phyloP scores from a whole-genome alignment of 2,888 invertebrate genomes.

The Dryobotodes eremita region DNA sequence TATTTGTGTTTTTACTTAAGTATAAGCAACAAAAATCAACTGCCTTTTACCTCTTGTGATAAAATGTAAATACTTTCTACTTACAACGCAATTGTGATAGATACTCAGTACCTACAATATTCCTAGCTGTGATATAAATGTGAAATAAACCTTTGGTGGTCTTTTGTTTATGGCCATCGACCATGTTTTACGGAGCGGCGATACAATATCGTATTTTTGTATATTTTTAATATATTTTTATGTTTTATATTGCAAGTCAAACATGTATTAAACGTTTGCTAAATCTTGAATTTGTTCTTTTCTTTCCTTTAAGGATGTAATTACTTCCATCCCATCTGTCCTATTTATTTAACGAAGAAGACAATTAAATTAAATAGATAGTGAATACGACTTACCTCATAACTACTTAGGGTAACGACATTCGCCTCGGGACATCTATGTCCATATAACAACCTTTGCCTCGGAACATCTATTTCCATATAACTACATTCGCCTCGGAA shows the following conservation, averaged over 20 bases:
- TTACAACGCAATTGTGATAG: conserved; percentile 44
- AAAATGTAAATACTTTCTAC: conserved; percentile 32
- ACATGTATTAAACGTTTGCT: conserved; percentile 72
- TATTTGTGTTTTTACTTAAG: conserved; percentile 3
- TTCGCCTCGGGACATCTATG: neutral
- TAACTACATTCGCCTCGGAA: neutral
- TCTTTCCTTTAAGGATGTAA: neutral
- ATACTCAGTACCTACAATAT: conserved; percentile 72
- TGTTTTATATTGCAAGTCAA: conserved; percentile 48
- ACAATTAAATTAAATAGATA: neutral
- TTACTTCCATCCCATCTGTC: neutral
- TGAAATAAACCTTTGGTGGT: conserved; percentile 4
- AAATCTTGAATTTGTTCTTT: conserved; percentile 29
- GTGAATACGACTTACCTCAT: neutral
- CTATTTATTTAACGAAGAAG: too few relatives aligned
- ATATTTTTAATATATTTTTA: conserved; percentile 41
- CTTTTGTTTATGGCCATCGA: neutral
- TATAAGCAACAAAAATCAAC: neutral
- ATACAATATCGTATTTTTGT: conserved; percentile 39
- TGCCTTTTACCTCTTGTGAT: conserved; percentile 21
- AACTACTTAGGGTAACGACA: neutral
- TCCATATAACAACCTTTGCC: neutral
- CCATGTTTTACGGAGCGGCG: neutral
- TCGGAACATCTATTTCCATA: neutral
- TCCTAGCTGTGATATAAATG: conserved; percentile 74